Evolutionary conservation across 2,888 invertebrate species (phyloP).

Genomic region (Melolontha melolontha): DNA sequence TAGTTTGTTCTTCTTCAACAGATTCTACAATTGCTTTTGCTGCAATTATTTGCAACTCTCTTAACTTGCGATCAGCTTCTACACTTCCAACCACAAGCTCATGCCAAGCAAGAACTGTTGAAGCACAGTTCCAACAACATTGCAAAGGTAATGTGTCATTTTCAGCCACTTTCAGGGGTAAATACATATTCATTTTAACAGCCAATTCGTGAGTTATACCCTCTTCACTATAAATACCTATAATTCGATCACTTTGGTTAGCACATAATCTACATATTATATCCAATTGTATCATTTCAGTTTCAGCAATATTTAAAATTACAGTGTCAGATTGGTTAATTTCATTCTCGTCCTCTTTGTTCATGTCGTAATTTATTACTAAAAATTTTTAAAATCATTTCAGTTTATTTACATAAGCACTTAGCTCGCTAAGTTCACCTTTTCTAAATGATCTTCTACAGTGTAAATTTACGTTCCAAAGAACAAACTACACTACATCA

Average conservation of each 20-base stretch:
- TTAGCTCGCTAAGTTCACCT: neutral
- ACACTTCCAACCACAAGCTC: constrained; percentile 70
- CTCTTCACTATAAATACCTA: constrained; percentile 74
- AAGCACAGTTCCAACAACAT: constrained; percentile 75
- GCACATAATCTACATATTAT: constrained; percentile 50
- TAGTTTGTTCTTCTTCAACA: constrained; percentile 37
- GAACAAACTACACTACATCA: constrained; percentile 29
- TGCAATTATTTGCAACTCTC: constrained; percentile 56
- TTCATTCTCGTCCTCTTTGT: constrained; percentile 24
- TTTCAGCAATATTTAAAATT: constrained; percentile 32
- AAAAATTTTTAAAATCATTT: neutral
- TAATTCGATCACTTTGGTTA: constrained; percentile 55
- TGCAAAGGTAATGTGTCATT: constrained; percentile 70
- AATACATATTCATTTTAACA: constrained; percentile 73
- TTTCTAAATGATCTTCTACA: neutral
- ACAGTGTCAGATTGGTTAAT: constrained; percentile 19
- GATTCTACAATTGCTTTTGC: constrained; percentile 48
- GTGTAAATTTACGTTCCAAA: constrained; percentile 24
- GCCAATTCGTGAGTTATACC: constrained; percentile 71
- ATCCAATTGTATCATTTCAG: constrained; percentile 38
- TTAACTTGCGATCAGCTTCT: constrained; percentile 68
- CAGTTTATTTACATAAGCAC: constrained; percentile 1
- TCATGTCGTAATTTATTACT: constrained; percentile 21
- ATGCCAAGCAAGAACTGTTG: constrained; percentile 74
- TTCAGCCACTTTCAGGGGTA: constrained; percentile 72